Evolutionary conservation across 2,113 vertebrate species (phyloP).

Genomic region (Corynorhinus townsendii): DNA sequence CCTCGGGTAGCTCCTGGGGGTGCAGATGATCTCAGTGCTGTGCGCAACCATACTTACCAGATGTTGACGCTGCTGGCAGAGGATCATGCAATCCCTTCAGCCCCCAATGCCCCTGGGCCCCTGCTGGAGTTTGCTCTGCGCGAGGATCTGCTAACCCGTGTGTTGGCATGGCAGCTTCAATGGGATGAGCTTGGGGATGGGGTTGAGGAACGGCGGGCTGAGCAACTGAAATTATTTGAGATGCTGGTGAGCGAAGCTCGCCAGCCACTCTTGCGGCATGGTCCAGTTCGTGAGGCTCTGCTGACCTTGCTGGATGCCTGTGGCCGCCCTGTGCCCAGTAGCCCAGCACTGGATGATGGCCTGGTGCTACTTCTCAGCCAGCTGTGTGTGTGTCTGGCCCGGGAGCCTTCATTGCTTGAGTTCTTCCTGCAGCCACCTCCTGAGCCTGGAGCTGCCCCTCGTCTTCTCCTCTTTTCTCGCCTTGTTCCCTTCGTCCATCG

Average conservation of each 20-base stretch:
- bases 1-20: constrained; percentile 77
- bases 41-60: constrained; percentile 96
- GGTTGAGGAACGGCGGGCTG: constrained; percentile 88
- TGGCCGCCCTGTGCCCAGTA: constrained; percentile 78
- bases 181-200: constrained; percentile 86
- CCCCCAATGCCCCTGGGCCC: constrained; percentile 82
- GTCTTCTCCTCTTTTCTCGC: constrained; percentile 94
- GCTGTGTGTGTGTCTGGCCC: constrained; percentile 92
- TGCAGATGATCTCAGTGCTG: constrained; percentile 90
- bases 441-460: constrained; percentile 87
- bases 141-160: constrained; percentile 88
- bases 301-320: constrained; percentile 89
- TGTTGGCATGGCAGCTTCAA: constrained; percentile 91
- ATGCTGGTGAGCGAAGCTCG: constrained; percentile 94
- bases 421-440: constrained; percentile 88
- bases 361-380: constrained; percentile 95
- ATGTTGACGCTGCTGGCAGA: constrained; percentile 94
- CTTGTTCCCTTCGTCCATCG: constrained; percentile 97
- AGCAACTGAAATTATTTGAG: constrained; percentile 95
- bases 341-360: constrained; percentile 85
- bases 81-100: constrained; percentile 81
- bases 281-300: constrained; percentile 88
- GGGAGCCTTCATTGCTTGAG: constrained; percentile 90
- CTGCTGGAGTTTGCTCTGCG: constrained; percentile 89
- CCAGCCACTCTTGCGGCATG: constrained; percentile 91